These are phyloP conservation scores for Tachina fera DNA, from an alignment of 2,888 invertebrate genomes.

Conservation along the genomic window DNA sequence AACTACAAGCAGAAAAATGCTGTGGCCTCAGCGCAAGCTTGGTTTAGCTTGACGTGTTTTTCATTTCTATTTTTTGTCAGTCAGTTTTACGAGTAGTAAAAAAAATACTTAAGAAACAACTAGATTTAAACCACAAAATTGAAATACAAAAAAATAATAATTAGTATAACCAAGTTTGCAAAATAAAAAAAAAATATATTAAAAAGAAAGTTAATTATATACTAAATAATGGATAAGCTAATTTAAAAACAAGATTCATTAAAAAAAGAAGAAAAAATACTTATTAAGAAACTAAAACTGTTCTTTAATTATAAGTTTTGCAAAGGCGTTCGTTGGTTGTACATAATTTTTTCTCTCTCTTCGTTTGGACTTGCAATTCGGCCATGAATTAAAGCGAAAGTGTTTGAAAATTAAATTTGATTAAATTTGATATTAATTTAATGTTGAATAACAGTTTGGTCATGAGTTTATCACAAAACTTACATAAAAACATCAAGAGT, in stretches of 20 bases:
- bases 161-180: constrained; percentile 54
- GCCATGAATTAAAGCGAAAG: constrained; percentile 63
- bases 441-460: constrained; percentile 43
- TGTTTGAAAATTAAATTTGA: constrained; percentile 31
- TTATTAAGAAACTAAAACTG: constrained; percentile 55
- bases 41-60: constrained; percentile 50
- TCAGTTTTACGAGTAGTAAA: constrained; percentile 29
- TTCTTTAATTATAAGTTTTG: constrained; percentile 56
- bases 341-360: constrained; percentile 2
- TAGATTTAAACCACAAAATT: constrained; percentile 45
- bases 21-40: constrained; percentile 38
- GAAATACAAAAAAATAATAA: constrained; percentile 29
- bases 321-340: constrained; percentile 44
- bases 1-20: constrained; percentile 29
- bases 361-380: constrained; percentile 37
- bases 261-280: constrained; percentile 20
- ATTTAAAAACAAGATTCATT: constrained; percentile 47
- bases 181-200: constrained; percentile 28
- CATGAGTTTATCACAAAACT: constrained; percentile 36
- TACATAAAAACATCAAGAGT: constrained; percentile 38
- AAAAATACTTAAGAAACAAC: constrained; percentile 43
- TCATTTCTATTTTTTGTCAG: constrained; percentile 31
- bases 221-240: constrained; percentile 57
- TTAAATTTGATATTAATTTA: constrained; percentile 23
- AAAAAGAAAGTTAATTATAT: constrained; percentile 68